These are phyloP conservation scores for Maccullochella peelii DNA, from an alignment of 2,113 vertebrate species.

Conservation along the genomic window DNA sequence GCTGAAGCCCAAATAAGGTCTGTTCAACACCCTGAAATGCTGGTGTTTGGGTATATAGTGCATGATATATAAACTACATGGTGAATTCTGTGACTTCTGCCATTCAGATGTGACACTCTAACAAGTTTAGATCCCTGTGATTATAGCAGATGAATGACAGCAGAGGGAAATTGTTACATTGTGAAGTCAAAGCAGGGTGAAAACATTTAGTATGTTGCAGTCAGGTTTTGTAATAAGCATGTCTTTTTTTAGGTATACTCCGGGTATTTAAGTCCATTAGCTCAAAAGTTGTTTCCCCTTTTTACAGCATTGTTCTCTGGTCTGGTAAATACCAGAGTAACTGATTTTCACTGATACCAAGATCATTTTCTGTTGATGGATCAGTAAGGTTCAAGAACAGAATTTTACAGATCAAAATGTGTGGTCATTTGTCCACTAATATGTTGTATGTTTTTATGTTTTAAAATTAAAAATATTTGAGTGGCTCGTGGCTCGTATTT, in stretches of 20 bases:
- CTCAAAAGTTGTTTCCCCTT: background rate
- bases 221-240: background rate
- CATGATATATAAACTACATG: constrained; percentile 47
- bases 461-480: background rate
- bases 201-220: background rate
- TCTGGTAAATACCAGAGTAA: background rate
- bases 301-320: background rate
- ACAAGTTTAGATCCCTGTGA: constrained; percentile 34
- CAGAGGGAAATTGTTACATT: background rate
- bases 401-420: background rate
- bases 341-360: background rate
- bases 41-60: constrained; percentile 57
- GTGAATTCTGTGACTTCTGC: constrained; percentile 19
- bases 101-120: constrained; percentile 51
- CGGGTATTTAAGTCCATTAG: background rate
- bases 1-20: constrained; percentile 43
- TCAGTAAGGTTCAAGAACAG: background rate
- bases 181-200: background rate
- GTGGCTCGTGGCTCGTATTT: background rate
- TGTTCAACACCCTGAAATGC: constrained; percentile 52
- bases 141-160: constrained; percentile 23
- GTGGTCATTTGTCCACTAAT: background rate
- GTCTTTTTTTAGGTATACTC: background rate
- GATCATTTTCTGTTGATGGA: background rate
- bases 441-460: background rate